Percentiles rank a stretch among this genome's conserved stretches.
phyloP scores from a whole-genome alignment of 2,113 vertebrate species.

The Microtus richardsoni region DNA sequence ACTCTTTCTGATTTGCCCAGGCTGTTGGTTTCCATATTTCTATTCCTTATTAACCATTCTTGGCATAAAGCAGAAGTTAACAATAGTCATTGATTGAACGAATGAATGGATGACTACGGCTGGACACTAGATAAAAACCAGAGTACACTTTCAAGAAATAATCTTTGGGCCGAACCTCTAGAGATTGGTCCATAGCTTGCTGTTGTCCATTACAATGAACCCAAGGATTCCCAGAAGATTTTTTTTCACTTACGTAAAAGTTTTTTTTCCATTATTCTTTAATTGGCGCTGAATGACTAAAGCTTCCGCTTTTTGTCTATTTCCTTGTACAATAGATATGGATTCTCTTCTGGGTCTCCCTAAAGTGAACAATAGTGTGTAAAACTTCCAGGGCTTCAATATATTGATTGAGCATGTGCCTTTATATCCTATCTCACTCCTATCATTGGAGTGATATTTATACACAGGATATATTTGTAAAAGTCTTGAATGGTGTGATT shows the following conservation, averaged over 20 bases:
- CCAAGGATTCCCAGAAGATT: conserved; percentile 78
- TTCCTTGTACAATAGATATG: conserved; percentile 56
- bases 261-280: conserved; percentile 78
- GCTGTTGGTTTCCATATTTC: background rate
- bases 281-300: conserved; percentile 75
- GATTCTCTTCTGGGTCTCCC: conserved; percentile 81
- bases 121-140: background rate
- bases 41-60: background rate
- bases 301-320: conserved; percentile 80
- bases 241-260: conserved; percentile 78
- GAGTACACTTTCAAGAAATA: conserved; percentile 19
- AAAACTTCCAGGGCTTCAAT: conserved; percentile 84
- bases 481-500: background rate
- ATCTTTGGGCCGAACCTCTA: background rate
- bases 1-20: background rate
- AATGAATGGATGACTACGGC: background rate
- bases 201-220: conserved; percentile 80
- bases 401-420: conserved; percentile 82
- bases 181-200: conserved; percentile 69
- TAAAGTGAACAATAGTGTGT: conserved; percentile 77
- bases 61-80: background rate
- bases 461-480: conserved; percentile 47
- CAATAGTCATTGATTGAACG: conserved; percentile 30
- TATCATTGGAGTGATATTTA: conserved; percentile 44
- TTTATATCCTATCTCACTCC: conserved; percentile 78